Evolutionary conservation across 2,888 invertebrate genomes (phyloP).

Genomic region (Auanema sp.): DNA sequence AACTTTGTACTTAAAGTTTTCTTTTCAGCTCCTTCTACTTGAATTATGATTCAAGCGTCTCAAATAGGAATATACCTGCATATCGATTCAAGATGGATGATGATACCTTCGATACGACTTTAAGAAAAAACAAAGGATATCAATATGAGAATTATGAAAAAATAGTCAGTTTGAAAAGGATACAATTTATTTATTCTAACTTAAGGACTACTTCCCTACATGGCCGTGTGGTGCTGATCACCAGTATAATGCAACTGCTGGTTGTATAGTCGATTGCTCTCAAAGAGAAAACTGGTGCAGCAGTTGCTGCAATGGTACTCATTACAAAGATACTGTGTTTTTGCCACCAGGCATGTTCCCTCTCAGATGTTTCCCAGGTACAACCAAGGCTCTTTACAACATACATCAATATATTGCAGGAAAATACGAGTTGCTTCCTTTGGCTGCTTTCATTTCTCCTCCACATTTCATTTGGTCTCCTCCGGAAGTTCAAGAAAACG

Average conservation of each 20-base stretch:
- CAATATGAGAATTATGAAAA: conserved; percentile 41
- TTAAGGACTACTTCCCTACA: conserved; percentile 39
- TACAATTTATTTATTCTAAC: conserved; percentile 6
- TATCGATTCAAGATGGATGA: conserved; percentile 37
- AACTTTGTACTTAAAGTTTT: conserved; percentile 4
- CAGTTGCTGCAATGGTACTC: conserved; percentile 25
- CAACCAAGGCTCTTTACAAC: neutral
- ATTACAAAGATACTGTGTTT: conserved; percentile 27
- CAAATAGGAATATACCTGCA: conserved; percentile 39
- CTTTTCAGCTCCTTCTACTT: conserved; percentile 43
- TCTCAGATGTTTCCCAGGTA: conserved; percentile 46
- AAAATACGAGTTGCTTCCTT: conserved; percentile 35
- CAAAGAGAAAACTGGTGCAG: conserved; percentile 27
- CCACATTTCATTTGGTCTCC: conserved; percentile 56
- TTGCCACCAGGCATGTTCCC: conserved; percentile 53
- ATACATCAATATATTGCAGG: conserved; percentile 21
- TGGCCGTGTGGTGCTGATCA: conserved; percentile 44
- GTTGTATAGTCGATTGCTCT: conserved; percentile 25
- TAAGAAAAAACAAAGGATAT: conserved; percentile 32
- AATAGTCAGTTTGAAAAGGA: conserved; percentile 21
- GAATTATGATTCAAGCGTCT: conserved; percentile 30
- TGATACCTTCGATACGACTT: conserved; percentile 41
- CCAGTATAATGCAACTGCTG: conserved; percentile 23
- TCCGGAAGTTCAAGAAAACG: conserved; percentile 19
- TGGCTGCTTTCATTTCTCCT: conserved; percentile 45